These are phyloP conservation scores for Rosalia funebris DNA, from an alignment of 2,888 invertebrate genomes.

Conservation along the genomic window DNA sequence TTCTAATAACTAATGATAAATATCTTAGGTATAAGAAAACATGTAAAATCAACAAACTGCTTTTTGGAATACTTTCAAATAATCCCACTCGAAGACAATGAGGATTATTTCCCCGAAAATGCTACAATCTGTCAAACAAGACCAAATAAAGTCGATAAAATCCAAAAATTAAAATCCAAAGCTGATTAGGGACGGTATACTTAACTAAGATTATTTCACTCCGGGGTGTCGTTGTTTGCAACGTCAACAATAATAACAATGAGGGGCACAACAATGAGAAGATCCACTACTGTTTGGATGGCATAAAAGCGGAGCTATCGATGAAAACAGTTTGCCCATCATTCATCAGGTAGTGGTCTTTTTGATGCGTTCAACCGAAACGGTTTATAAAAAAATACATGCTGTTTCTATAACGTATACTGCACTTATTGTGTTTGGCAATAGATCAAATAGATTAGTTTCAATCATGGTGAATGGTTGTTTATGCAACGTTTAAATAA, in stretches of 20 bases:
- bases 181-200: slow-evolving; percentile 58
- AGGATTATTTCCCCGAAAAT: slow-evolving; percentile 3
- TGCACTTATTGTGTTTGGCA: slow-evolving; percentile 17
- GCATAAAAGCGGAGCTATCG: slow-evolving; percentile 39
- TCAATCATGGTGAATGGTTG: slow-evolving; percentile 11
- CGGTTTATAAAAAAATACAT: slow-evolving; percentile 29
- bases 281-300: slow-evolving; percentile 51
- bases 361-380: slow-evolving; percentile 32
- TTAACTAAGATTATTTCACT: slow-evolving; percentile 61
- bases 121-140: too few relatives aligned
- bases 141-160: too few relatives aligned
- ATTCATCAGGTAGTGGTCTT: slow-evolving; percentile 29
- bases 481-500: slow-evolving; percentile 10
- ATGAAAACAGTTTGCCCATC: slow-evolving; percentile 30
- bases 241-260: slow-evolving; percentile 59
- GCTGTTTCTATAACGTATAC: slow-evolving; percentile 21
- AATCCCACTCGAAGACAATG: too few relatives aligned
- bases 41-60: too few relatives aligned
- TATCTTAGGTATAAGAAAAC: too few relatives aligned
- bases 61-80: too few relatives aligned
- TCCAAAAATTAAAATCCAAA: slow-evolving; percentile 48
- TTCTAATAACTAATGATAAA: too few relatives aligned
- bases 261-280: slow-evolving; percentile 56
- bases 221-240: slow-evolving; percentile 61
- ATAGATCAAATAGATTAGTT: slow-evolving; percentile 13